Conservation (phyloP, 2,888 invertebrate species). For the Tanypteryx hageni region DNA sequence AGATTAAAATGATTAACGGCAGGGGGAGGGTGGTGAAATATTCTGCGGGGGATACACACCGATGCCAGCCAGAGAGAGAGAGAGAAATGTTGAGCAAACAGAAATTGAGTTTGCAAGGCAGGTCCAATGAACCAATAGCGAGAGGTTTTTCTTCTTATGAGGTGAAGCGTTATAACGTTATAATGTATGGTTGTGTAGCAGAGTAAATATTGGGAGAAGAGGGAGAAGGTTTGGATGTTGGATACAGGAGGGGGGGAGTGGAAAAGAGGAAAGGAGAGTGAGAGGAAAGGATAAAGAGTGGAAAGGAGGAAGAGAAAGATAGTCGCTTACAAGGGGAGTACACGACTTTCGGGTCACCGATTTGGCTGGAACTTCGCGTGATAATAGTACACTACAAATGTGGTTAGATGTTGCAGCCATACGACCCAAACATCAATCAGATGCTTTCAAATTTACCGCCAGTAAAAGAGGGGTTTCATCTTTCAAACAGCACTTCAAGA, state of each 20-base stretch:
- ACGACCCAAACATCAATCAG: no score
- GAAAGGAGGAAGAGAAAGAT: background rate
- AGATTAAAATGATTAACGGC: no score
- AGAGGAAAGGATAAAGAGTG: background rate
- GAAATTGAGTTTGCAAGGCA: background rate
- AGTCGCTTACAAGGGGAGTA: no score
- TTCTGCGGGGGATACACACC: no score
- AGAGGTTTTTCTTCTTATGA: background rate
- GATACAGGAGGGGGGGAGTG: background rate
- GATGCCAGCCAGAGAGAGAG: background rate
- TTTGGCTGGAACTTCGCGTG: no score
- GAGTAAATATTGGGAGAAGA: constrained; percentile 16
- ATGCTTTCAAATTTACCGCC: no score
- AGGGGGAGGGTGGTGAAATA: no score
- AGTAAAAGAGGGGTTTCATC: no score
- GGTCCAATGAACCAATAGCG: background rate
- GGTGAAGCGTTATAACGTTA: background rate
- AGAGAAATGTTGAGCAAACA: background rate
- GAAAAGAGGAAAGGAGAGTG: background rate
- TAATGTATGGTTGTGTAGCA: background rate
- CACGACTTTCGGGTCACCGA: no score
- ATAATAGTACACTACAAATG: no score
- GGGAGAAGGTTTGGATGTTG: background rate
- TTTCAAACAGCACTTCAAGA: no score
- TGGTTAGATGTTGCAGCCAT: no score